Conservation (phyloP, 2,888 invertebrate genomes). For the Microplitis deprimator region DNA sequence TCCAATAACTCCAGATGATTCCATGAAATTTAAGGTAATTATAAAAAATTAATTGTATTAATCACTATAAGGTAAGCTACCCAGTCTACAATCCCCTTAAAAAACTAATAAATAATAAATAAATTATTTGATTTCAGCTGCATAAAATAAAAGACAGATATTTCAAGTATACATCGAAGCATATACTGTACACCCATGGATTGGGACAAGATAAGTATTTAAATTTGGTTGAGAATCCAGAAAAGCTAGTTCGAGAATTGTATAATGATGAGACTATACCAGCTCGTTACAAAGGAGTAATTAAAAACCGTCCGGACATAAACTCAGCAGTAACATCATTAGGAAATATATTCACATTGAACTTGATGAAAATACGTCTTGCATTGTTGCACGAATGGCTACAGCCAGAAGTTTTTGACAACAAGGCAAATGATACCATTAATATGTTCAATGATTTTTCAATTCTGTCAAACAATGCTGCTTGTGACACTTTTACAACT, state of each 20-base stretch:
- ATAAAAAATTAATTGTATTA: too few species aligned
- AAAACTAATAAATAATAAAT: neutral
- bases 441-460: conserved; percentile 35
- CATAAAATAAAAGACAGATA: conserved; percentile 72
- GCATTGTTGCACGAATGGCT: conserved; percentile 70
- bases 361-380: conserved; percentile 66
- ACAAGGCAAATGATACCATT: conserved; percentile 55
- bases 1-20: conserved; percentile 42
- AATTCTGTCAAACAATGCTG: neutral
- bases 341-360: conserved; percentile 68
- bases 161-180: conserved; percentile 69
- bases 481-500: neutral
- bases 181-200: conserved; percentile 71
- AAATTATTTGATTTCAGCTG: conserved; percentile 31
- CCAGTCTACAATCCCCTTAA: too few species aligned
- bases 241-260: conserved; percentile 70
- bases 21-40: neutral
- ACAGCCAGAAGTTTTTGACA: conserved; percentile 52
- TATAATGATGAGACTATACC: conserved; percentile 73
- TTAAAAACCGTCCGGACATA: conserved; percentile 69
- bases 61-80: too few species aligned
- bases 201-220: conserved; percentile 71
- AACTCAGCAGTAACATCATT: conserved; percentile 72
- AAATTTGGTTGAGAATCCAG: conserved; percentile 67
- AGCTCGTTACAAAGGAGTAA: conserved; percentile 62